Evolutionary conservation across 2,797 vertebrate species (phyloP), one percentile per base, ranked within the genome.

Genomic region (Poeciliopsis infans): DNA sequence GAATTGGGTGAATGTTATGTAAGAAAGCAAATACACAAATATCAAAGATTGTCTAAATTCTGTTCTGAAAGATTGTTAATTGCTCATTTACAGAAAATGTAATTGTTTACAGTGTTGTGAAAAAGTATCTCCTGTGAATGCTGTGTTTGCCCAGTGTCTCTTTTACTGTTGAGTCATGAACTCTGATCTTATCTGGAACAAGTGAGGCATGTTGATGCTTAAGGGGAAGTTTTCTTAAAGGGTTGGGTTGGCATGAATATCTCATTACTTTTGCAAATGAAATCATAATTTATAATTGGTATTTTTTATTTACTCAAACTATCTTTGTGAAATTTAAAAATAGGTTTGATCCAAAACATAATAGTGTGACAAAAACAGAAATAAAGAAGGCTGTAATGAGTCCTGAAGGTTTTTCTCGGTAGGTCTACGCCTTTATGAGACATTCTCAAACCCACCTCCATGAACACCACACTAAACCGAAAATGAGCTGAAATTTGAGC

Each of bases 1-100:
- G 77, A 86, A 80, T 81, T 51, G 78, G 51, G 74, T 51, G 6
- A 80, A 86, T 81, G 57, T 72, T 28, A 72, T 36, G 61, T 81
- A 73, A 78, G 31, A 59, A 43, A 28, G 11, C n/a, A 23, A 33
- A 16, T 31, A 31, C 41, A 49, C 57, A 64, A 23, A 51, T 11
- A 39, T 45, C 5, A 13, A 49, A 51, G 43, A 47, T 36, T 41
- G 10, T 15, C 45, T 69, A 69, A 43, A 43, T 70, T 68, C 4
- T 43, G 2, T 18, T 43, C 39, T 41, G 33, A 12, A 43, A 23
- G 36, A 43, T 43, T n/a, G 25, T 43, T 41, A 33, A 64, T 59
- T 31, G 33, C 18, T 36, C 10, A 11, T 23, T 41, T 23, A 68
- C 36, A 68, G 36, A 33, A 72, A 23, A 49, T 36, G 20, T 25